Conservation (phyloP, 2,797 vertebrate species). For the Notolepis coatsorum region DNA sequence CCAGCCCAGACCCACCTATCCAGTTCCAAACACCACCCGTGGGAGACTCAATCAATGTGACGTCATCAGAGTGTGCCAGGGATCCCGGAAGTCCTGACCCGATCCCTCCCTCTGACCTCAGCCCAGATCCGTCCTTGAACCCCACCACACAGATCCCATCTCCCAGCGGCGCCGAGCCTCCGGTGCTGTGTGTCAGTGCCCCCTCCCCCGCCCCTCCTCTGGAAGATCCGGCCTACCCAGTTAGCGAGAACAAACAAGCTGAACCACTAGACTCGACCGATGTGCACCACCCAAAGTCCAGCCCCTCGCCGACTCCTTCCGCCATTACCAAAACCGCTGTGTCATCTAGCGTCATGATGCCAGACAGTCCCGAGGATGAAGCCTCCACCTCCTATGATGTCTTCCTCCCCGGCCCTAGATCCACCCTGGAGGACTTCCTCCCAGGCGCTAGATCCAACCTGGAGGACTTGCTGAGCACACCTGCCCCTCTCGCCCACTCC, state of each 20-base stretch:
- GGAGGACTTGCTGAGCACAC: constrained; percentile 67
- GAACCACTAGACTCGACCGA: constrained; percentile 40
- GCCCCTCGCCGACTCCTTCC: constrained; percentile 47
- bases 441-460: constrained; percentile 61
- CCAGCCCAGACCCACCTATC: constrained; percentile 43
- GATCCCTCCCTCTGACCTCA: constrained; percentile 77
- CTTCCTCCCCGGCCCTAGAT: constrained; percentile 53
- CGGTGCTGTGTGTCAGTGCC: constrained; percentile 66
- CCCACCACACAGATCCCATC: constrained; percentile 63
- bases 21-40: constrained; percentile 49
- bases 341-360: constrained; percentile 37
- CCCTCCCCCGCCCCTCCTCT: constrained; percentile 47
- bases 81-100: constrained; percentile 73
- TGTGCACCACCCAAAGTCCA: constrained; percentile 36
- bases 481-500: constrained; percentile 48
- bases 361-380: constrained; percentile 55
- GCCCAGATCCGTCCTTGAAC: constrained; percentile 75
- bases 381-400: constrained; percentile 51
- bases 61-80: constrained; percentile 58
- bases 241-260: constrained; percentile 39
- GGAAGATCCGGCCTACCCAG: constrained; percentile 33
- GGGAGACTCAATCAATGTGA: constrained; percentile 34
- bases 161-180: constrained; percentile 61
- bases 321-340: constrained; percentile 53
- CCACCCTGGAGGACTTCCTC: constrained; percentile 66